These are phyloP conservation scores for Tigriopus japonicus DNA, from an alignment of 1,140 invertebrate genomes.

Conservation along the genomic window DNA sequence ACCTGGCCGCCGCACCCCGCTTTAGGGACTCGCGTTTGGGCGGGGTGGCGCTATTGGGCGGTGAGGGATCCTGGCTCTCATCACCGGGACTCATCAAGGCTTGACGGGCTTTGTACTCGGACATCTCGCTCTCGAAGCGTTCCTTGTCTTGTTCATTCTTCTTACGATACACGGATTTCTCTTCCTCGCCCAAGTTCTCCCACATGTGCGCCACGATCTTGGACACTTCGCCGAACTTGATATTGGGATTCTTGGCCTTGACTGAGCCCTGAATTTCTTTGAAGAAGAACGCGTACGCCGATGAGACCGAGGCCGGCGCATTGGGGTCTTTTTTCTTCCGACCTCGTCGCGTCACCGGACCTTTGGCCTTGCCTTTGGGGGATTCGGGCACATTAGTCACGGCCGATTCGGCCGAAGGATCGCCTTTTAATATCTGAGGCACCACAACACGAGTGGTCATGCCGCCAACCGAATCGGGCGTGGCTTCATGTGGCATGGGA, in stretches of 20 bases:
- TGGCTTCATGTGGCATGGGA: no score
- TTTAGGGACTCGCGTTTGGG: no score
- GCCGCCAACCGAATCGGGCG: no score
- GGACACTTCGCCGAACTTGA: slow-evolving; percentile 89
- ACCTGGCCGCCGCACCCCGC: no score
- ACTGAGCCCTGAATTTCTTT: background rate
- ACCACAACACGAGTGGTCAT: no score
- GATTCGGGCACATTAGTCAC: background rate
- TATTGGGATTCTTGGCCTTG: slow-evolving; percentile 31
- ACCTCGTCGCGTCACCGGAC: background rate
- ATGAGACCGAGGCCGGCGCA: background rate
- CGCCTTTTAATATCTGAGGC: no score
- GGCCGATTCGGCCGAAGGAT: no score
- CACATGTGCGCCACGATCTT: slow-evolving; percentile 95
- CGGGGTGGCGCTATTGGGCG: background rate
- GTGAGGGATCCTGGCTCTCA: background rate
- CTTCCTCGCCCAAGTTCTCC: slow-evolving; percentile 76
- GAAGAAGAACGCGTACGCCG: slow-evolving; percentile 9
- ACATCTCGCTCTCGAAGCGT: slow-evolving; percentile 1
- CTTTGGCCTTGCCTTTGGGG: background rate
- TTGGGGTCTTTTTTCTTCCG: slow-evolving; percentile 6
- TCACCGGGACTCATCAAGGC: background rate
- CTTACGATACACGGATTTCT: slow-evolving; percentile 35
- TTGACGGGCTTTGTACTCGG: background rate
- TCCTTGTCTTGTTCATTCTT: background rate